Percentiles rank a stretch among this genome's conserved stretches.
Evolutionary conservation across 1,140 invertebrate genomes (phyloP).

Genomic region (Lysiphlebus fabarum): DNA sequence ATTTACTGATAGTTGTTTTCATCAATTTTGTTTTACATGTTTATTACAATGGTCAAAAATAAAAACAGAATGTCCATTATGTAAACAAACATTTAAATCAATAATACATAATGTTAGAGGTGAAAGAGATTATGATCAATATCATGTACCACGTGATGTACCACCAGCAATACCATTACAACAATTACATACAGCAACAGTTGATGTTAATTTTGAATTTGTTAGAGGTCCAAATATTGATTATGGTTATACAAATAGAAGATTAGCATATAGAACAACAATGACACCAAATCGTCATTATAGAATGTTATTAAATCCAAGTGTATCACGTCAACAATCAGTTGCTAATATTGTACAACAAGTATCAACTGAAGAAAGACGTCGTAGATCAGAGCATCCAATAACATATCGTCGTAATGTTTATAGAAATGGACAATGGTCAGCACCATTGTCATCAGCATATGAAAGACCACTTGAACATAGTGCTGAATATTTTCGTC

Average conservation of each 20-base stretch:
- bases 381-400: slow-evolving; percentile 36
- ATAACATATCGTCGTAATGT: slow-evolving; percentile 64
- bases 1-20: slow-evolving; percentile 87
- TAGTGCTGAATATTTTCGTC: slow-evolving; percentile 68
- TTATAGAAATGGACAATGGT: slow-evolving; percentile 76
- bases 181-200: slow-evolving; percentile 21
- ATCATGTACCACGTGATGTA: slow-evolving; percentile 60
- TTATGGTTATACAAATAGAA: slow-evolving; percentile 1
- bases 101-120: slow-evolving; percentile 91
- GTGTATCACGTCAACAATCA: slow-evolving; percentile 38
- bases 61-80: slow-evolving; percentile 90
- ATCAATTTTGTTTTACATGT: slow-evolving; percentile 92
- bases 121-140: slow-evolving; percentile 83
- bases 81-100: slow-evolving; percentile 85
- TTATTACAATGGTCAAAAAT: slow-evolving; percentile 93
- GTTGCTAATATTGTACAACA: slow-evolving; percentile 29
- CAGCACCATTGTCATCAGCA: slow-evolving; percentile 62
- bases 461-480: slow-evolving; percentile 68
- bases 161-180: not conserved
- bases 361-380: slow-evolving; percentile 33
- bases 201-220: slow-evolving; percentile 25
- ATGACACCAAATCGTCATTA: slow-evolving; percentile 33
- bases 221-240: not conserved
- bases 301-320: slow-evolving; percentile 33
- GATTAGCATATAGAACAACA: slow-evolving; percentile 38